phyloP scores from a whole-genome alignment of 2,113 vertebrate species.

The Probosciger aterrimus region DNA sequence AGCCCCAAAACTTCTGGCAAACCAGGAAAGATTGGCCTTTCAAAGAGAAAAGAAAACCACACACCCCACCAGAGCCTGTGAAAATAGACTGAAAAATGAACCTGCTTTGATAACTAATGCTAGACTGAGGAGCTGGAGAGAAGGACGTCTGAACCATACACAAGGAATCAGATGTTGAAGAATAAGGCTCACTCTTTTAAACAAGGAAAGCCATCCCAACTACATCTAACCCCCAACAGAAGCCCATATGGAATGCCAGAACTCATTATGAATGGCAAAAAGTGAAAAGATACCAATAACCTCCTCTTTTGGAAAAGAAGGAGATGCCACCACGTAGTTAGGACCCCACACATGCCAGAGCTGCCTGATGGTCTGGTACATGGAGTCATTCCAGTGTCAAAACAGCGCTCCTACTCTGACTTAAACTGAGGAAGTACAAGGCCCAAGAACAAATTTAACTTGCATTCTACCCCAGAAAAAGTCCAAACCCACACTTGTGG shows the following conservation, averaged over 20 bases:
- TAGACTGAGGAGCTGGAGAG: background rate
- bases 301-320: background rate
- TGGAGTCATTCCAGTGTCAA: background rate
- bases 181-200: background rate
- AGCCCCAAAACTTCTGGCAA: background rate
- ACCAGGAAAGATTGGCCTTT: background rate
- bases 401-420: background rate
- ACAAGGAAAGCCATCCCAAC: background rate
- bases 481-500: background rate
- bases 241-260: background rate
- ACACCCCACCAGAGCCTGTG: background rate
- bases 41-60: background rate
- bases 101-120: background rate
- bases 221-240: background rate
- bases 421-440: background rate
- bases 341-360: rapidly evolving
- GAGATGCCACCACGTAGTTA: background rate
- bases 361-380: background rate
- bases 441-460: background rate
- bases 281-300: background rate
- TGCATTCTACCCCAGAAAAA: background rate
- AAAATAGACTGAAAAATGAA: background rate
- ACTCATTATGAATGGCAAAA: background rate
- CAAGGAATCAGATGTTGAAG: background rate
- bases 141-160: background rate